Conservation (phyloP, 2,113 vertebrate genomes). For the Pollimyrus isidori region DNA sequence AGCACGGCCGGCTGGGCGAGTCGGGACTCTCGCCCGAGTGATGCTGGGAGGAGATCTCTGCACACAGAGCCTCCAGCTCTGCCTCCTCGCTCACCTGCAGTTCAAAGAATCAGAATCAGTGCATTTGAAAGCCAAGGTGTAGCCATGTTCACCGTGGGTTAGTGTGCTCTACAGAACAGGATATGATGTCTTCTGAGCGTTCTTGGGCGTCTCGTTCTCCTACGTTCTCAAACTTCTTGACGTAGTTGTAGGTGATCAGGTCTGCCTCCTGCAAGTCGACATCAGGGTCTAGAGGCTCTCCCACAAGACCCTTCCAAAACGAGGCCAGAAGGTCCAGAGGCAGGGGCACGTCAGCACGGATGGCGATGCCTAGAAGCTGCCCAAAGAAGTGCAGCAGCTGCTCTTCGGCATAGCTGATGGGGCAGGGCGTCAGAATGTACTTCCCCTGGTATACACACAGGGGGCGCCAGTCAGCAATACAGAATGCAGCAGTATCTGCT, state of each 20-base stretch:
- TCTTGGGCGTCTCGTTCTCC: constrained; percentile 16
- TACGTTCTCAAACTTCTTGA: constrained; percentile 92
- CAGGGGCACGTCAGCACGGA: constrained; percentile 88
- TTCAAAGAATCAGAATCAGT: not conserved
- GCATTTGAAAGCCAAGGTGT: not conserved
- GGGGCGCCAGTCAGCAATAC: not conserved
- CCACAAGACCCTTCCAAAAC: constrained; percentile 93
- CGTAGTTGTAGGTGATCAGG: constrained; percentile 86
- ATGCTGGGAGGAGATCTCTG: constrained; percentile 87
- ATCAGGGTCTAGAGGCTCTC: constrained; percentile 75
- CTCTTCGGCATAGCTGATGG: constrained; percentile 89
- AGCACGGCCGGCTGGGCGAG: constrained; percentile 82
- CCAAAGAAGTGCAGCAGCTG: constrained; percentile 94
- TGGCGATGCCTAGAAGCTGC: constrained; percentile 86
- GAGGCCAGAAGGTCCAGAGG: constrained; percentile 87
- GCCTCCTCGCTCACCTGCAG: constrained; percentile 78
- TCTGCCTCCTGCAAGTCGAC: constrained; percentile 89
- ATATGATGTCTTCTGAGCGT: not conserved
- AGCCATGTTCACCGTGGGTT: not conserved
- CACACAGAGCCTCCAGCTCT: constrained; percentile 84
- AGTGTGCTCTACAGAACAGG: not conserved
- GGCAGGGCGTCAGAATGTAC: constrained; percentile 83
- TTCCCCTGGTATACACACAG: constrained; percentile 68
- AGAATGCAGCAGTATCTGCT: accelerated
- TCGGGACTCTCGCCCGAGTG: constrained; percentile 84